Base-by-base conservation (phyloP, 2,113 vertebrate genomes). In the Phylloscopus whistleri region DNA sequence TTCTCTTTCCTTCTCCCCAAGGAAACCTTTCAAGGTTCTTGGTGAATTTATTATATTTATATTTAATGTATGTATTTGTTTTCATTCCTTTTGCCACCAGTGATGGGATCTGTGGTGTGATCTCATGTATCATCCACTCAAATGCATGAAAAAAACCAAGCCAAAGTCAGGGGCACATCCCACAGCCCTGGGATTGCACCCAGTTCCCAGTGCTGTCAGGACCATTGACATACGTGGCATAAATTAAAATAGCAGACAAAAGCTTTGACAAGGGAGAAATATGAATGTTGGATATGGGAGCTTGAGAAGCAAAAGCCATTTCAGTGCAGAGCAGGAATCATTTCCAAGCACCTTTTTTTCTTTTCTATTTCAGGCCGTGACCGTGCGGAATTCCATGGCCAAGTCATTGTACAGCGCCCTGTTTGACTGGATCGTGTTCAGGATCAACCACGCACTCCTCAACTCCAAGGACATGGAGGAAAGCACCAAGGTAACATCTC, bases 391-490 rank as follows among this genome's bases (percentile, higher is more conserved):
- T 97, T 99, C 99, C 51, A 99, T 99, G 99, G 98, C 99, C 5
- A 99, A 99, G 93, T 99, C 99, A 0, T 93, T 99, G 72, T 99
- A 99, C 97, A 99, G 99, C 2, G 99, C 99, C 76, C 98, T 99
- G 66, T 99, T 99, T 35, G 99, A 99, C 97, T 99, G 99, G 99
- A 99, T 99, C 16, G 99, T 99, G 95, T 99, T 99, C 98, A 98
- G 99, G 90, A 99, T 99, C 97, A 99, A 99, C 97, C 99, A 99
- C 3, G 99, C 99, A 1, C 98, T 99, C 95, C 98, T 99, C 93
- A 99, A 99, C 97, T 98, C 98, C 30, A 98, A 98, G 96, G 99
- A 99, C 94, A 96, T 99, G 96, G 99, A 99, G 88, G 99, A 99
- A 77, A 98, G 95, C 90, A 98, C 98, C 91, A 99, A 99, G 98